Evolutionary conservation across 2,797 vertebrate species (phyloP), one percentile per base, ranked within the genome.

Genomic region (Myoxocephalus aenaeus): DNA sequence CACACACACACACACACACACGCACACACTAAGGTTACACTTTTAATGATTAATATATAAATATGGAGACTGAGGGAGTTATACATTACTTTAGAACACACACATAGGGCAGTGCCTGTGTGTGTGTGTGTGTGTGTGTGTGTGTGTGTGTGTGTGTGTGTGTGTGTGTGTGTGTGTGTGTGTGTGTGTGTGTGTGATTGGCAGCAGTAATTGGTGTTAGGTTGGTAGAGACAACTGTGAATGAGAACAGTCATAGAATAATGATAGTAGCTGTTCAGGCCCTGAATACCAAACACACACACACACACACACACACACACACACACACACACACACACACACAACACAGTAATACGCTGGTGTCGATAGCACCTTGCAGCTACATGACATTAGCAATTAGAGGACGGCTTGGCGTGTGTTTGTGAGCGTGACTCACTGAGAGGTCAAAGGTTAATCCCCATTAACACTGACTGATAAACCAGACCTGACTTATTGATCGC

Each of bases 131-230:
- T 80, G 62, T 56, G 76, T 63, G 58, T 29, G 63, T 77, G 74
- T 87, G 90, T 66, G 56, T 81, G 38, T 63, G 58, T 29, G 63
- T 77, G 74, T 87, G 90, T 73, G 65, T 65, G 29, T 66, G 56
- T 81, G 38, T 80, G 62, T n/a, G n/a, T n/a, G n/a, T n/a, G n/a
- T n/a, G n/a, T n/a, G n/a, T n/a, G n/a, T n/a, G n/a, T n/a, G n/a
- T n/a, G n/a, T 81, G 38, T 80, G 62, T 56, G 76, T 63, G 58
- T 29, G 63, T 77, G 74, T 87, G 90, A 92, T 88, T 85, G 88
- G 84, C 89, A 90, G 87, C 81, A 84, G 83, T 92, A 92, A 91
- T 92, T 92, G 91, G 85, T 65, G 84, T 82, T 80, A 77, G 51
- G 74, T 76, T 75, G 77, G 76, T 64, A 15, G 72, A 78, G 73